Conservation (phyloP, 1,140 invertebrate genomes). For the Drosophila tropicalis region DNA sequence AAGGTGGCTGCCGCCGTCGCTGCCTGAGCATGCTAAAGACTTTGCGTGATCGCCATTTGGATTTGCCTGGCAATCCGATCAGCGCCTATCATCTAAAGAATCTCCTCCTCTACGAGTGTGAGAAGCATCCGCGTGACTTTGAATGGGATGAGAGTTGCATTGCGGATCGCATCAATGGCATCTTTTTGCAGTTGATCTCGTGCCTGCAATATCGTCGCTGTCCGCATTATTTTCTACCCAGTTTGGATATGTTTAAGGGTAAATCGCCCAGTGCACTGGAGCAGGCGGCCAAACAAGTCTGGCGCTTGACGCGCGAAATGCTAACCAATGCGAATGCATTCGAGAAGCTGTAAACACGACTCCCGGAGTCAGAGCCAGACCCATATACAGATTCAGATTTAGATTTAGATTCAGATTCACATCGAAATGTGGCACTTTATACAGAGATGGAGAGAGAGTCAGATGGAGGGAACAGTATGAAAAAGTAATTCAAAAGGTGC, state of each 20-base stretch:
- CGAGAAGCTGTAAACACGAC: conserved; percentile 90
- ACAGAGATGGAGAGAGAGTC: neutral
- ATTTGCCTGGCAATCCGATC: conserved; percentile 94
- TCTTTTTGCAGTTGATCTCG: conserved; percentile 96
- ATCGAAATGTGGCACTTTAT: too few species aligned
- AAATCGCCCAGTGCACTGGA: conserved; percentile 93
- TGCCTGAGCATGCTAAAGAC: conserved; percentile 95
- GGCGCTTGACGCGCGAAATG: conserved; percentile 94
- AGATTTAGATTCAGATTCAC: too few species aligned
- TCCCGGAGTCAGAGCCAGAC: too few species aligned
- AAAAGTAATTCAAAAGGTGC: conserved; percentile 43
- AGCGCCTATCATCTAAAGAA: conserved; percentile 95
- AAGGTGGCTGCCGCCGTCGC: conserved; percentile 88
- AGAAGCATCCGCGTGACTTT: conserved; percentile 95
- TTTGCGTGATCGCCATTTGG: conserved; percentile 93
- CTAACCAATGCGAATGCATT: conserved; percentile 94
- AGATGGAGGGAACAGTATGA: neutral
- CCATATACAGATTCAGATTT: neutral
- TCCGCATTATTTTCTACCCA: conserved; percentile 95
- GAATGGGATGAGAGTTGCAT: conserved; percentile 96
- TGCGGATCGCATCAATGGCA: conserved; percentile 95
- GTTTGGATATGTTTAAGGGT: conserved; percentile 94
- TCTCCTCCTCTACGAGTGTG: conserved; percentile 95
- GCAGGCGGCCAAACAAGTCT: conserved; percentile 95
- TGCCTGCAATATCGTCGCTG: conserved; percentile 96